These are phyloP conservation scores for Chydorus sphaericus DNA, from an alignment of 2,888 invertebrate species.

Conservation along the genomic window DNA sequence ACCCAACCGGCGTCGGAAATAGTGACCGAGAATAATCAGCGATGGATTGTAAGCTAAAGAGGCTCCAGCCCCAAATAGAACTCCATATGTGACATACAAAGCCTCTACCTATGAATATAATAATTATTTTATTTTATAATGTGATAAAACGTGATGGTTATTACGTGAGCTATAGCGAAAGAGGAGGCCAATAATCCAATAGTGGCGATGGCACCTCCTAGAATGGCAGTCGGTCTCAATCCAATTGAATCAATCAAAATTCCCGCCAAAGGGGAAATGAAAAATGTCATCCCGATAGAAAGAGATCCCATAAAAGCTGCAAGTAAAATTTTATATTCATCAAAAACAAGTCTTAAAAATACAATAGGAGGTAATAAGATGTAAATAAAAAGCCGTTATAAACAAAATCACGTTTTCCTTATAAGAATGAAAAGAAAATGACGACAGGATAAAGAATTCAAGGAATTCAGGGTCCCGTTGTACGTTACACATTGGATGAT, in stretches of 20 bases:
- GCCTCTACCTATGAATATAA: conserved; percentile 41
- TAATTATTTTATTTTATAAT: too few relatives aligned
- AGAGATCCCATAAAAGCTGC: conserved; percentile 78
- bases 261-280: conserved; percentile 73
- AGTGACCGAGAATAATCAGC: conserved; percentile 79
- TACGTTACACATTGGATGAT: too few relatives aligned
- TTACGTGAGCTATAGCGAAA: conserved; percentile 29
- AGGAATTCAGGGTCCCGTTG: too few relatives aligned
- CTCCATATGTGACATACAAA: conserved; percentile 72
- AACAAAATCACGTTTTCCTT: too few relatives aligned
- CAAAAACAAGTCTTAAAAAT: too few relatives aligned
- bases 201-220: conserved; percentile 65
- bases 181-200: conserved; percentile 66
- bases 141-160: too few relatives aligned
- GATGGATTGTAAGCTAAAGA: conserved; percentile 88
- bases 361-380: too few relatives aligned
- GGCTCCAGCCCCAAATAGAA: conserved; percentile 76
- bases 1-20: conserved; percentile 68
- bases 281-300: conserved; percentile 75
- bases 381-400: too few relatives aligned
- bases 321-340: too few relatives aligned
- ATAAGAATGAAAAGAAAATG: too few relatives aligned
- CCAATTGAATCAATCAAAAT: conserved; percentile 73
- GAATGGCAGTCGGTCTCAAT: conserved; percentile 63
- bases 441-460: too few relatives aligned